phyloP scores from a whole-genome alignment of 2,113 vertebrate genomes.

The Corythoichthys intestinalis region DNA sequence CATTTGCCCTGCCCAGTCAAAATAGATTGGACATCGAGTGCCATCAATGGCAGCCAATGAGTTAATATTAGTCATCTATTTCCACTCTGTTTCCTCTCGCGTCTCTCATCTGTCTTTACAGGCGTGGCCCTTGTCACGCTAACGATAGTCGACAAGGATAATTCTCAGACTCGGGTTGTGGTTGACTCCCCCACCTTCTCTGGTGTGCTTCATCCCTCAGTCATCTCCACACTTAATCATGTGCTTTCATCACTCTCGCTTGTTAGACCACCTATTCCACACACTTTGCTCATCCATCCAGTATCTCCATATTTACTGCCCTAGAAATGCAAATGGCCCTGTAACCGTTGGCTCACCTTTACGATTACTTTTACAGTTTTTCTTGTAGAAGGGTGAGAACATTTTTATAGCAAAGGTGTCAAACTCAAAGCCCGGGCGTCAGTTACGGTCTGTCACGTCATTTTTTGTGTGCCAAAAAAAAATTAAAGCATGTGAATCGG shows the following conservation, averaged over 20 bases:
- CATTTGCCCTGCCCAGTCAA: too few species aligned
- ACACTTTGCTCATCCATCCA: slow-evolving; percentile 2
- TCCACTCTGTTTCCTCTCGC: slow-evolving; percentile 2
- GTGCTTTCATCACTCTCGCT: slow-evolving; percentile 32
- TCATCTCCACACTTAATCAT: slow-evolving; percentile 45
- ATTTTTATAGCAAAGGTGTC: too few species aligned
- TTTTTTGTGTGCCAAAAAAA: too few species aligned
- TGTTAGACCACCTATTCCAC: slow-evolving; percentile 17
- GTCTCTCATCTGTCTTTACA: slow-evolving; percentile 29
- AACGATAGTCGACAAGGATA: slow-evolving; percentile 61
- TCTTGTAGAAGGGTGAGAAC: too few species aligned
- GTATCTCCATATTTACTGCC: background rate
- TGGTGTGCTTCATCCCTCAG: slow-evolving; percentile 33
- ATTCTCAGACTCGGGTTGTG: slow-evolving; percentile 63
- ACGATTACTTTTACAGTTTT: too few species aligned
- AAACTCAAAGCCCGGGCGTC: too few species aligned
- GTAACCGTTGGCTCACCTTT: background rate
- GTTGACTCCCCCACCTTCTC: slow-evolving; percentile 46
- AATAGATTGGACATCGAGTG: too few species aligned
- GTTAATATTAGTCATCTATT: background rate
- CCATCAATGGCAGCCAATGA: too few species aligned
- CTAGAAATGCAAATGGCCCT: background rate
- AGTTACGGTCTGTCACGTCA: too few species aligned
- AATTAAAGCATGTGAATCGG: too few species aligned
- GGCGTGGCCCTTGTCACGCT: slow-evolving; percentile 57